Evolutionary conservation across 2,797 vertebrate species (phyloP).

Genomic region (Gobionotothen gibberifrons): DNA sequence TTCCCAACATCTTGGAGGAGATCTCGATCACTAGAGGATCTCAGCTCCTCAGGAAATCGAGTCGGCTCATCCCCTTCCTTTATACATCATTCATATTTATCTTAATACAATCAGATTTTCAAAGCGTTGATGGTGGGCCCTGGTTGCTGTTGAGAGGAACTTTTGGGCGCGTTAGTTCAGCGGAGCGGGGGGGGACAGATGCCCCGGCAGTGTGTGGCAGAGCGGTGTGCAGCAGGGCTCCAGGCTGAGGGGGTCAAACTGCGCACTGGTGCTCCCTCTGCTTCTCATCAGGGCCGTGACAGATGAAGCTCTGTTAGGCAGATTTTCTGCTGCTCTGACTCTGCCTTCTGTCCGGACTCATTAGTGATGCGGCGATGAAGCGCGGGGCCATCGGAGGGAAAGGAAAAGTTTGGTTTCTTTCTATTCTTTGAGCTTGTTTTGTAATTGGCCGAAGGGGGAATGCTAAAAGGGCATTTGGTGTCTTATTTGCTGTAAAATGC

Average conservation of each 20-base stretch:
- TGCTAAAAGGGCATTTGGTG: conserved; percentile 41
- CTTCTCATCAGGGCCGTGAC: conserved; percentile 77
- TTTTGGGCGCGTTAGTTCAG: conserved; percentile 65
- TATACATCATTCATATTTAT: neutral
- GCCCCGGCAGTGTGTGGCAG: conserved; percentile 43
- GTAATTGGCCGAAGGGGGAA: conserved; percentile 34
- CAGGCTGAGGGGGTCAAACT: conserved; percentile 62
- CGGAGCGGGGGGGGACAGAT: conserved; percentile 65
- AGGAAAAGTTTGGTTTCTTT: conserved; percentile 50
- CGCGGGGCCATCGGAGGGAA: conserved; percentile 55
- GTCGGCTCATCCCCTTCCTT: too few species aligned
- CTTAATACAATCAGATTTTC: neutral
- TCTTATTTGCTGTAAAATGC: conserved; percentile 28
- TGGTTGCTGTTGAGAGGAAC: conserved; percentile 40
- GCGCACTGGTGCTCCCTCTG: conserved; percentile 70
- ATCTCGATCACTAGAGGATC: too few species aligned
- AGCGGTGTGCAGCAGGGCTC: conserved; percentile 51
- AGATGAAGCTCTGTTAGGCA: conserved; percentile 82
- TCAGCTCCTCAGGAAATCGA: too few species aligned
- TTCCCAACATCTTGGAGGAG: too few species aligned
- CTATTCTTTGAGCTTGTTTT: conserved; percentile 60
- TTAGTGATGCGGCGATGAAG: conserved; percentile 72
- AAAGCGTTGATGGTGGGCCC: conserved; percentile 11
- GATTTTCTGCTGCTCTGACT: conserved; percentile 83
- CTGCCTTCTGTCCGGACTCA: conserved; percentile 80